These are phyloP conservation scores for Erebia palarica DNA, from an alignment of 2,888 invertebrate species.

Conservation along the genomic window DNA sequence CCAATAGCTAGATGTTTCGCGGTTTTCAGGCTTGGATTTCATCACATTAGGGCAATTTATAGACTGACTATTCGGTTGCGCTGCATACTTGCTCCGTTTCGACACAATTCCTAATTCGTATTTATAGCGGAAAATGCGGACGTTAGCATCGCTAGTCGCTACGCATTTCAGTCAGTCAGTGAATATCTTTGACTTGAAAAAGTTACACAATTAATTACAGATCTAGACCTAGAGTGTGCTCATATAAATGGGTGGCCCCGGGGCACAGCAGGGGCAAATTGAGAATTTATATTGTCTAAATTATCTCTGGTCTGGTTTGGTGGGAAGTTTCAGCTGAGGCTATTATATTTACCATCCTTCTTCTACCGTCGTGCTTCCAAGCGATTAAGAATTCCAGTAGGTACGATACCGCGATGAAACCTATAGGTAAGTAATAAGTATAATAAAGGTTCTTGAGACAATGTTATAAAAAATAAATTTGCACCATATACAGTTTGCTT, in stretches of 20 bases:
- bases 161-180: background rate
- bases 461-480: background rate
- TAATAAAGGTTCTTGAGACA: background rate
- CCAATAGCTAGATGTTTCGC: background rate
- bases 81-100: constrained; percentile 17
- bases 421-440: background rate
- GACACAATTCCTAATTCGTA: constrained; percentile 23
- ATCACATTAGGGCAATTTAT: constrained; percentile 20
- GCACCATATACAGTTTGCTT: background rate
- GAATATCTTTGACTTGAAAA: background rate
- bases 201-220: no score
- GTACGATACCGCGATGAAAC: no score
- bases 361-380: no score
- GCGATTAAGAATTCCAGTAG: no score
- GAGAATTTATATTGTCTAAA: no score
- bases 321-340: no score
- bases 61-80: background rate
- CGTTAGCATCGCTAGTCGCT: background rate
- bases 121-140: constrained; percentile 35
- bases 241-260: no score
- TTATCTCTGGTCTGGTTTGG: no score
- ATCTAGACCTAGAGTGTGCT: no score
- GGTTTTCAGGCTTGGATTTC: constrained; percentile 3
- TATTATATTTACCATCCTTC: no score
- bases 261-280: no score